phyloP scores from a whole-genome alignment of 2,113 vertebrate species.

The Takifugu flavidus region DNA sequence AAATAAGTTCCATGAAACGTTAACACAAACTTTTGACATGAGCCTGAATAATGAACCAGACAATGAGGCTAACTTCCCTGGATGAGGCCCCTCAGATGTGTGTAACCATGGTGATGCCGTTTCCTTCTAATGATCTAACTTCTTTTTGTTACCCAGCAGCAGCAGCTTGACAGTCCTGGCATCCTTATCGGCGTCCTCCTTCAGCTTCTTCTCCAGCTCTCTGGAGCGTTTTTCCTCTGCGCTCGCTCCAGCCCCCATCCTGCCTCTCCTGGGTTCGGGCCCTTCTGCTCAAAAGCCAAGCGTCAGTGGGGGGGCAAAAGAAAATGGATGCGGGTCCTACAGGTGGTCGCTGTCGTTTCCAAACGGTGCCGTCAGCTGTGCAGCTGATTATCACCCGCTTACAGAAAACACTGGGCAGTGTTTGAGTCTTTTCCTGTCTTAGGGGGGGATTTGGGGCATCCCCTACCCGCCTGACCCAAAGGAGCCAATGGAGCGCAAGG shows the following conservation, averaged over 20 bases:
- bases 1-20: not conserved
- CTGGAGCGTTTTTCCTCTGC: conserved; percentile 94
- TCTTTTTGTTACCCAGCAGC: conserved; percentile 87
- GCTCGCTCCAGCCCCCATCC: conserved; percentile 94
- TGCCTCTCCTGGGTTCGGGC: conserved; percentile 41
- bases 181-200: conserved; percentile 93
- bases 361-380: conserved; percentile 33
- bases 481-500: conserved; percentile 83
- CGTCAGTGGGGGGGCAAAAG: conserved; percentile 8
- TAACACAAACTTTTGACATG: not conserved
- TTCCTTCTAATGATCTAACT: conserved; percentile 6
- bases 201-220: conserved; percentile 95
- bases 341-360: conserved; percentile 43
- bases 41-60: not conserved
- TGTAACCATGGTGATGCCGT: not conserved
- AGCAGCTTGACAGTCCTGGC: conserved; percentile 97
- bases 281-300: conserved; percentile 53
- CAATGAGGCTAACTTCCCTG: too few relatives aligned
- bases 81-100: conserved; percentile 3
- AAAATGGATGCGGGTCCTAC: conserved; percentile 51
- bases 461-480: conserved; percentile 59
- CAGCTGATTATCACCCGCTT: conserved; percentile 52
- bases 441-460: conserved; percentile 76
- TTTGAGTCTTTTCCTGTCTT: conserved; percentile 61
- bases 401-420: conserved; percentile 43